Evolutionary conservation across 2,888 invertebrate genomes (phyloP), one percentile per base, ranked within the genome.

Genomic region (Drosophila glabriapex): DNA sequence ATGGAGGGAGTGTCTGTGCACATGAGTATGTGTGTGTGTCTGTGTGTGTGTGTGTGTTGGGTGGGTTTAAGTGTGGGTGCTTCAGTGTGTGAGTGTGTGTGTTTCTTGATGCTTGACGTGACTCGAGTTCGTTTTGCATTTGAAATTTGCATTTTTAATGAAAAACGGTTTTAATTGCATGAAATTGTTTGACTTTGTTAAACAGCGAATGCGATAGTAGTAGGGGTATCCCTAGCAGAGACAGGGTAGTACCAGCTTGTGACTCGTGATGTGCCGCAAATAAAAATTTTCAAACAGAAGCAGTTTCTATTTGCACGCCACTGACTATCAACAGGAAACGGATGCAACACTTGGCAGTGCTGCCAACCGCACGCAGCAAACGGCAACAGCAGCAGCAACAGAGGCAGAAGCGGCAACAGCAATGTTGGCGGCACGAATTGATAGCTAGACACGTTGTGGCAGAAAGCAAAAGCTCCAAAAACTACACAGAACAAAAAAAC

Each of bases 131-230:
- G 81, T 78, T 87, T 87, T 90, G 76, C 89, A 89, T 90, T 90
- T 89, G 82, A 89, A 89, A 90, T 91, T 91, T 90, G 86, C 91
- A 91, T 91, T 90, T 90, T 90, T 91, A 91, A 91, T 91, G 89
- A 91, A 89, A 91, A 90, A 86, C 86, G 89, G 78, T 83, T 86
- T 88, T 90, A 90, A 90, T 90, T 90, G 91, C 91, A 88, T 84
- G 84, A 91, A 91, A 86, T 91, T 91, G 91, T 91, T 91, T 86
- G 89, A 79, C 86, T 87, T 89, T 87, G 90, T 82, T 85, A 91
- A 90, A 90, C 84, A 91, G 80, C 56, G 55, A 81, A 61, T 41
- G 41, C 69, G 68, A 72, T 65, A 64, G 74, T 29, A 65, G 2
- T 3, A 28, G 28, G 14, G 46, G 22, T 46, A 16, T 46, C 25